These are phyloP conservation scores for Enhydra lutris DNA, from an alignment of 2,113 vertebrate species.

Conservation along the genomic window DNA sequence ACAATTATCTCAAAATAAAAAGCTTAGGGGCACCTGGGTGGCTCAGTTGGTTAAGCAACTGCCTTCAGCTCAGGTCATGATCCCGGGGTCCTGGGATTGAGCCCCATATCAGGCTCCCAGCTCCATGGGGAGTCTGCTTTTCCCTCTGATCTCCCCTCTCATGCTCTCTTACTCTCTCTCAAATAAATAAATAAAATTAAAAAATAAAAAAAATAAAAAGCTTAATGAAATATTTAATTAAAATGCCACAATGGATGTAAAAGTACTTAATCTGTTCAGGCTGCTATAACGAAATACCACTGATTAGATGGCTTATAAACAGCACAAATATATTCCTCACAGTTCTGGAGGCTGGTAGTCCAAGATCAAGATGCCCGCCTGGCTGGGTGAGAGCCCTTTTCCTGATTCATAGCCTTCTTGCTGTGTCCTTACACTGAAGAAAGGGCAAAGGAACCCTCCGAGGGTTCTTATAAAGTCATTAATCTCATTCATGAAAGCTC, in stretches of 20 bases:
- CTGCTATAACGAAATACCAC: not conserved
- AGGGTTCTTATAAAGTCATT: not conserved
- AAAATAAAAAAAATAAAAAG: not conserved
- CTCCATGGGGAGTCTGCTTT: too few species aligned
- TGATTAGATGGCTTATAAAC: not conserved
- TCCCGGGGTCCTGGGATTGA: too few species aligned
- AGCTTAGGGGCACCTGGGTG: not conserved
- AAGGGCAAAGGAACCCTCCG: not conserved
- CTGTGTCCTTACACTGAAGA: not conserved
- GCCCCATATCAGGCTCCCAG: too few species aligned
- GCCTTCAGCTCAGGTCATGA: too few species aligned
- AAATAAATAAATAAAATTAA: too few species aligned
- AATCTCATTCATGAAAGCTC: not conserved
- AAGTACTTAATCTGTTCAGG: not conserved
- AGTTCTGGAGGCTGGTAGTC: not conserved
- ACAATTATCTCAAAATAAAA: conserved; percentile 1
- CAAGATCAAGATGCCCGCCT: not conserved
- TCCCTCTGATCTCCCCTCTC: too few species aligned
- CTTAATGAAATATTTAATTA: not conserved
- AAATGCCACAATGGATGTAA: not conserved
- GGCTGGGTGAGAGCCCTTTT: not conserved
- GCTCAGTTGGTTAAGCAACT: too few species aligned
- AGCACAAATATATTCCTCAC: not conserved
- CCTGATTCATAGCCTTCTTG: not conserved
- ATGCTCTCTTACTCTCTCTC: too few species aligned